Conservation (phyloP, 2,113 vertebrate species). For the Myotis yumanensis region DNA sequence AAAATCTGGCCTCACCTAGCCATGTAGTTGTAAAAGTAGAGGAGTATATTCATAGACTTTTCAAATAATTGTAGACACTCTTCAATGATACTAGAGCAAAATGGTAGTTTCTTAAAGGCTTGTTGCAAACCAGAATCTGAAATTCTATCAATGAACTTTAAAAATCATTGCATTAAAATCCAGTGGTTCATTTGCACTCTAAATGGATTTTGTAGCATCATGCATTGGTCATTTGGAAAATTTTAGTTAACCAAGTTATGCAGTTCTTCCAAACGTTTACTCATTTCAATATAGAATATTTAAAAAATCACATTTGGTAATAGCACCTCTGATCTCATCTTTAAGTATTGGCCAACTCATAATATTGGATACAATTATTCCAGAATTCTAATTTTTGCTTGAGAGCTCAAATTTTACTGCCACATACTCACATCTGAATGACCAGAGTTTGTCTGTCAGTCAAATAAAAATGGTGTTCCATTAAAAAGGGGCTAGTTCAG, state of each 20-base stretch:
- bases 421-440: neutral
- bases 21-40: constrained; percentile 14
- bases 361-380: neutral
- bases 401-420: neutral
- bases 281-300: neutral
- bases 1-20: constrained; percentile 34
- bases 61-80: constrained; percentile 10
- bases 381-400: constrained; percentile 11
- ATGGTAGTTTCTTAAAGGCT: neutral
- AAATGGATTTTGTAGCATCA: neutral
- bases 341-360: neutral
- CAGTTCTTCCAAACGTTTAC: neutral
- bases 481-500: neutral
- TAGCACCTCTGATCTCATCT: neutral
- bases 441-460: neutral
- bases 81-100: constrained; percentile 10
- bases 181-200: neutral
- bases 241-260: neutral
- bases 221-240: neutral
- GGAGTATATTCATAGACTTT: constrained; percentile 35
- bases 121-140: constrained; percentile 15
- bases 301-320: neutral
- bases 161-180: neutral
- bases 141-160: neutral
- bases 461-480: neutral